Conservation (phyloP, 2,888 invertebrate genomes). For the Liposcelis brunnea region DNA sequence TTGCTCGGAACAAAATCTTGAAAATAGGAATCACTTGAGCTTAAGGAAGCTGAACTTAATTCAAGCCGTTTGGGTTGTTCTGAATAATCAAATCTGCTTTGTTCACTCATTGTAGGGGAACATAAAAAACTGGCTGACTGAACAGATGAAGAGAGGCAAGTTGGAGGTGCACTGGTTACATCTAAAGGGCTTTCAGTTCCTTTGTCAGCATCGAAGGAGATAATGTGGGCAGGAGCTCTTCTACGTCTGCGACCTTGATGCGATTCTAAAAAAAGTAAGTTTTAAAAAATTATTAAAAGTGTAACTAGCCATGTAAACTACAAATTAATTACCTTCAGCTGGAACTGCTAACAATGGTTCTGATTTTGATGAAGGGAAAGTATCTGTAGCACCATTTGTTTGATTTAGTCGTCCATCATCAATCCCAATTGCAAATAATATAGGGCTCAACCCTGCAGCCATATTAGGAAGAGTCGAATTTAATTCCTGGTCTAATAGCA, state of each 20-base stretch:
- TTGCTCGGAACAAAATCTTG: background rate
- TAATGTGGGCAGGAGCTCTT: conserved; percentile 44
- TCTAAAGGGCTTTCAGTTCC: conserved; percentile 20
- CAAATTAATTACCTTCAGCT: conserved; percentile 32
- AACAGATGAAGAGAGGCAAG: conserved; percentile 42
- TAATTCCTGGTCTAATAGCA: conserved; percentile 64
- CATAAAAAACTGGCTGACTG: background rate
- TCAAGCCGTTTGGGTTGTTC: too few relatives aligned
- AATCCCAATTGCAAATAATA: conserved; percentile 82
- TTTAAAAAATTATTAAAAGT: background rate
- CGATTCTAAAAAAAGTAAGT: background rate
- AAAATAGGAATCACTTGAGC: conserved; percentile 5
- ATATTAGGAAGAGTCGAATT: conserved; percentile 64
- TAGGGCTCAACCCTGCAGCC: conserved; percentile 71
- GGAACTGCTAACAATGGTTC: conserved; percentile 57
- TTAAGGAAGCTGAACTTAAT: background rate
- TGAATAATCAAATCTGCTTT: too few relatives aligned
- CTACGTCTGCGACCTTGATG: conserved; percentile 24
- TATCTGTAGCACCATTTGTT: conserved; percentile 35
- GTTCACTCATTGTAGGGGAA: too few relatives aligned
- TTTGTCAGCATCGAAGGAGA: conserved; percentile 49
- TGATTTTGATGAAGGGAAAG: conserved; percentile 22
- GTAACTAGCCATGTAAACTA: background rate
- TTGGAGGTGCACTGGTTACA: conserved; percentile 42
- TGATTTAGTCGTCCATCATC: conserved; percentile 62